phyloP scores from a whole-genome alignment of 2,113 vertebrate species.

The Lepidiolamprologus cunningtoni region DNA sequence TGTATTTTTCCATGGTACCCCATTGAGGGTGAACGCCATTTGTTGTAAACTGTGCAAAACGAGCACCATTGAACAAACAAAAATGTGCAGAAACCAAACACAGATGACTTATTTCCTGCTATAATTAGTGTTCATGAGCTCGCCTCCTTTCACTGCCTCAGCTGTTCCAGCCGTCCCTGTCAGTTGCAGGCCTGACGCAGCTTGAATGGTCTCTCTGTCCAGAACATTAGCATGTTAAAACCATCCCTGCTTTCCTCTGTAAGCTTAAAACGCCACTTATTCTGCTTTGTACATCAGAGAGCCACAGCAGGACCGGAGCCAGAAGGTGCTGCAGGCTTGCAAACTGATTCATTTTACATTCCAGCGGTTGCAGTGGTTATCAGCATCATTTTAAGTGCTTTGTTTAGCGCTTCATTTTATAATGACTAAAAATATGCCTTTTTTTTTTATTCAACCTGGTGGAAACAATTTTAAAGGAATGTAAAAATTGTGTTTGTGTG shows the following conservation, averaged over 20 bases:
- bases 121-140: constrained; percentile 16
- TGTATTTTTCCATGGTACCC: constrained; percentile 7
- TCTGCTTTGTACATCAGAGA: not conserved
- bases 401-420: not conserved
- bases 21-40: constrained; percentile 23
- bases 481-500: not conserved
- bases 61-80: constrained; percentile 19
- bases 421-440: not conserved
- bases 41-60: constrained; percentile 35
- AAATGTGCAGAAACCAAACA: not conserved
- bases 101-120: constrained; percentile 3
- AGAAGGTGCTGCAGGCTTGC: not conserved
- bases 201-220: not conserved
- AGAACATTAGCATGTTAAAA: not conserved
- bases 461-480: not conserved
- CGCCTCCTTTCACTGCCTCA: constrained; percentile 6
- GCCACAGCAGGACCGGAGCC: not conserved
- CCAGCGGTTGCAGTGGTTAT: not conserved
- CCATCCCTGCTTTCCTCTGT: not conserved
- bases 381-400: not conserved
- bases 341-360: not conserved
- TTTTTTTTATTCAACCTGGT: not conserved
- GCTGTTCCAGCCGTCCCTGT: constrained; percentile 13
- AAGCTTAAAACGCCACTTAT: not conserved
- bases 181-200: not conserved